Base-by-base conservation (phyloP, 2,797 vertebrate genomes). In the Gambelia wislizenii region DNA sequence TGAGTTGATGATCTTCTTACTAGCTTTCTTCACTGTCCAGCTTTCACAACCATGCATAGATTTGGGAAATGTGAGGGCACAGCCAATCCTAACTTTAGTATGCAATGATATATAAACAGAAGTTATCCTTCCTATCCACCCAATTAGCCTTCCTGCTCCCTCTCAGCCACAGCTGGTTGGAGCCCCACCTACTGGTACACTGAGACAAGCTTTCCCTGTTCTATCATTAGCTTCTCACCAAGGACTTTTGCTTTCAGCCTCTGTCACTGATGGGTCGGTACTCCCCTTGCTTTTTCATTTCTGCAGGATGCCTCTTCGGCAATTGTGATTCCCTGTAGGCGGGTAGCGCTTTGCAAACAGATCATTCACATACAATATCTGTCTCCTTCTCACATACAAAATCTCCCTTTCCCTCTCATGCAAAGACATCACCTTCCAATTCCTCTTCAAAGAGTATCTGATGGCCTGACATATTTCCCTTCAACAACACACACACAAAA, bases 221-320 rank as follows among this genome's bases (percentile, higher is more conserved):
- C 74, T 54, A 83, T 76, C 69, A 84, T 83, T 78, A 84, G 59
- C 74, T 84, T 42, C 25, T 88, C 12, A 13, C 69, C 33, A 76
- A 88, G 36, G 79, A 33, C 39, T 56, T 88, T 75, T 75, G 70
- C 59, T 88, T 76, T 56, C 64, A 84, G 81, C 54, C 36, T 9
- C 10, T 72, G 36, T 54, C 69, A 49, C 54, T 25, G 3, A 5
- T 47, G 44, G n/a, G 64, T 33, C 30, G 30, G 42, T 33, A 49
- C 44, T 54, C 42, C 18, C 69, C 56, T 64, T 75, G 67, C 76
- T 47, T 72, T 77, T 87, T 80, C 44, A 83, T 85, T 44, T 74
- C 72, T 52, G 70, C n/a, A 2, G 44, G 36, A 78, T 72, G 75
- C 78, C 56, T 42, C 49, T 69, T 67, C 16, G 56, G 16, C 74